phyloP scores from a whole-genome alignment of 2,888 invertebrate genomes.

The Arenicola marina region DNA sequence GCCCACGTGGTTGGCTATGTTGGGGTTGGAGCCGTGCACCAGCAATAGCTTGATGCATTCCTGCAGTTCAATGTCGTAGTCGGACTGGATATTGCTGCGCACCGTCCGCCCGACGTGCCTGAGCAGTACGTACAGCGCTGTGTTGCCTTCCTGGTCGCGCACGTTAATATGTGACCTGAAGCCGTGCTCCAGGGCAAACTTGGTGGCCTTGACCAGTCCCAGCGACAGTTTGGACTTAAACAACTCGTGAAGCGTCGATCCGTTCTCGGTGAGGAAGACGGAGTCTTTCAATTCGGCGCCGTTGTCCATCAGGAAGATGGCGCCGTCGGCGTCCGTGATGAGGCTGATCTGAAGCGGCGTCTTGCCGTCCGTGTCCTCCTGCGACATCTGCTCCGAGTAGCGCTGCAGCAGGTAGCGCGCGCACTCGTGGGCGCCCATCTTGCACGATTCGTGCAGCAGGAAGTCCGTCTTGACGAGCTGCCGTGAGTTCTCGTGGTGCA shows the following conservation, averaged over 20 bases:
- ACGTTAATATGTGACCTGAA: conserved; percentile 74
- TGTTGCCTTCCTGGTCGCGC: conserved; percentile 75
- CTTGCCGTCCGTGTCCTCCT: conserved; percentile 33
- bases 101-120: conserved; percentile 35
- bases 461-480: conserved; percentile 50
- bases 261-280: conserved; percentile 32
- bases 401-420: conserved; percentile 49
- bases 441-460: conserved; percentile 61
- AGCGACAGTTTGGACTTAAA: conserved; percentile 61
- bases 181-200: conserved; percentile 74
- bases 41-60: conserved; percentile 49
- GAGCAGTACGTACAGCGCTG: conserved; percentile 65
- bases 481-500: conserved; percentile 58
- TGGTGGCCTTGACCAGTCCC: conserved; percentile 71
- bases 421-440: conserved; percentile 67
- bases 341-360: conserved; percentile 37
- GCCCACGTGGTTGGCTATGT: conserved; percentile 64
- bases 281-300: conserved; percentile 66
- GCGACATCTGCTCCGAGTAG: conserved; percentile 36
- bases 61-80: conserved; percentile 49
- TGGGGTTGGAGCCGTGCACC: conserved; percentile 54
- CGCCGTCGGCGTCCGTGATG: conserved; percentile 76
- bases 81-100: conserved; percentile 27
- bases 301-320: conserved; percentile 64
- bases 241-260: conserved; percentile 57